These are phyloP conservation scores for Drosophila ironensis DNA, from an alignment of 1,140 invertebrate genomes.

Conservation along the genomic window DNA sequence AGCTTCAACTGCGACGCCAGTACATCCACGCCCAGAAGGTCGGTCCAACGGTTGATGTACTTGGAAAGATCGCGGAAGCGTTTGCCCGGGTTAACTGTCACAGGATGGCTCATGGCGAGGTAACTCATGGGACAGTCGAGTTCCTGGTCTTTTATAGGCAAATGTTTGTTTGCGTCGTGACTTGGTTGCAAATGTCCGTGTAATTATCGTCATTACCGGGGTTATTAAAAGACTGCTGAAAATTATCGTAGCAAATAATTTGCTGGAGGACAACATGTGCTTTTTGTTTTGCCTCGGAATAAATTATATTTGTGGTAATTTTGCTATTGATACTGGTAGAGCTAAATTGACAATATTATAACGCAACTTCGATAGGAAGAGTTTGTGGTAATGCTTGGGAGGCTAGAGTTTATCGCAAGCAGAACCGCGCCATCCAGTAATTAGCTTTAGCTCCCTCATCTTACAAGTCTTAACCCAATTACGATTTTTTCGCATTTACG, in stretches of 20 bases:
- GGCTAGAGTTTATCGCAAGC: too few relatives aligned
- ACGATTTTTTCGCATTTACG: too few relatives aligned
- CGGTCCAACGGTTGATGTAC: constrained; percentile 28
- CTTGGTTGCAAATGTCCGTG: background rate
- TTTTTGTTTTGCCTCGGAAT: too few relatives aligned
- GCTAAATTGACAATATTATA: too few relatives aligned
- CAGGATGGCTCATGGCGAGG: background rate
- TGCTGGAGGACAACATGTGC: background rate
- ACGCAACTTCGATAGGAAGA: too few relatives aligned
- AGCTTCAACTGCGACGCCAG: constrained; percentile 2
- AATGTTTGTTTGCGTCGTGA: background rate
- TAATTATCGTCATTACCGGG: constrained; percentile 16
- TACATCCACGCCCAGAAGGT: constrained; percentile 41
- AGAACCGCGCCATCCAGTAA: too few relatives aligned
- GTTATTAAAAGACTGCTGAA: constrained; percentile 8
- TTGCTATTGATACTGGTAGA: background rate
- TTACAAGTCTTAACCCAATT: too few relatives aligned
- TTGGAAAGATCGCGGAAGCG: constrained; percentile 27
- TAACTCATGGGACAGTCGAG: background rate
- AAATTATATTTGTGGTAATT: background rate
- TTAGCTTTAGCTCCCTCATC: too few relatives aligned
- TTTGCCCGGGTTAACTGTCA: background rate
- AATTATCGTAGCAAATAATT: background rate
- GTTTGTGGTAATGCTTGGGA: too few relatives aligned
- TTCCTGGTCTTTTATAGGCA: constrained; percentile 2